Evolutionary conservation across 2,113 vertebrate species (phyloP).

Genomic region (Petrocephalus microphthalmus): DNA sequence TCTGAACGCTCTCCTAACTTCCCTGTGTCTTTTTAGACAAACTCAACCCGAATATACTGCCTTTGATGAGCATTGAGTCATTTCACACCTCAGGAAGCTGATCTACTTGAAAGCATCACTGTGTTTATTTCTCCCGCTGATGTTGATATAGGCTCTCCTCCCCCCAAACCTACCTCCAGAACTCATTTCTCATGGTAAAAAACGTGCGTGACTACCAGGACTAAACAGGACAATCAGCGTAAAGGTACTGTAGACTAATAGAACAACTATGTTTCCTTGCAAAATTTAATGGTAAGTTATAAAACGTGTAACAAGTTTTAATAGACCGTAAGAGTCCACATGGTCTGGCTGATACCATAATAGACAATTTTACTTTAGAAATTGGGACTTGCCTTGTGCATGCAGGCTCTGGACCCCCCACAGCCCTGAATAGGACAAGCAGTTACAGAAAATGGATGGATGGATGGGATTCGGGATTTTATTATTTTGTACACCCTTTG

Average conservation of each 20-base stretch:
- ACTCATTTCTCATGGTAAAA: neutral
- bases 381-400: neutral
- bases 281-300: neutral
- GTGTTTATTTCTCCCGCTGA: neutral
- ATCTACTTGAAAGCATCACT: neutral
- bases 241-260: neutral
- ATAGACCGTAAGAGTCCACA: neutral
- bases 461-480: neutral
- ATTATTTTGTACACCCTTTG: neutral
- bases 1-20: neutral
- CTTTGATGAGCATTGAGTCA: neutral
- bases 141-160: neutral
- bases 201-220: neutral
- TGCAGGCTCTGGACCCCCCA: too few relatives aligned
- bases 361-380: neutral
- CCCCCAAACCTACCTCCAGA: neutral
- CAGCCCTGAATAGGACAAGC: neutral
- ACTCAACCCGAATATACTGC: neutral
- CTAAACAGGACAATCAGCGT: neutral
- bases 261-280: neutral
- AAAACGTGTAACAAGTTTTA: neutral
- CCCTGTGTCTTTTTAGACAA: neutral
- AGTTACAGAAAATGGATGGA: neutral
- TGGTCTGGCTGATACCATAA: neutral
- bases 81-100: neutral